Percentiles rank a stretch among this genome's conserved stretches.
These are phyloP conservation scores for Euura lappo DNA, from an alignment of 1,140 invertebrate genomes.

Conservation along the genomic window DNA sequence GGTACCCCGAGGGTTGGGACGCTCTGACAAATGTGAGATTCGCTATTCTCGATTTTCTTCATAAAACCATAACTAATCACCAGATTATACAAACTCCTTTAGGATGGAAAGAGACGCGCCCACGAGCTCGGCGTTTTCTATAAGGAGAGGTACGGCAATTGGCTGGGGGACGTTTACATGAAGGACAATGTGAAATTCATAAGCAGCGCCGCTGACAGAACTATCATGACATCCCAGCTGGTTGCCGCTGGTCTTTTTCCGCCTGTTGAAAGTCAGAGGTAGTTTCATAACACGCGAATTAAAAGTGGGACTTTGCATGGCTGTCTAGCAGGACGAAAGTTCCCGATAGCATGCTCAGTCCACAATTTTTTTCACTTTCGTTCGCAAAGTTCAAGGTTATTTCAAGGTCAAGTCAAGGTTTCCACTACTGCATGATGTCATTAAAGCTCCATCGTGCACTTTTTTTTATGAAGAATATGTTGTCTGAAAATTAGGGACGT, in stretches of 20 bases:
- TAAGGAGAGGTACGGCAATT: slow-evolving; percentile 17
- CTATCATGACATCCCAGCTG: slow-evolving; percentile 20
- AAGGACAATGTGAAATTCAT: slow-evolving; percentile 17
- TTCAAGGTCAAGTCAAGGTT: too few species aligned
- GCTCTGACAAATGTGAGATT: slow-evolving; percentile 31
- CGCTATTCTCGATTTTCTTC: neutral
- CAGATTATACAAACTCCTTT: neutral
- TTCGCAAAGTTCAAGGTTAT: too few species aligned
- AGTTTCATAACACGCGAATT: neutral
- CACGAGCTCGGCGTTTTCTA: slow-evolving; percentile 24
- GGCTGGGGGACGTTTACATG: slow-evolving; percentile 18
- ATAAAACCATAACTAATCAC: neutral
- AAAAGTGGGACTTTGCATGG: too few species aligned
- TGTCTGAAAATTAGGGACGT: too few species aligned
- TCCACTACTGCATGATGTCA: too few species aligned
- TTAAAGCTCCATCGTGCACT: too few species aligned
- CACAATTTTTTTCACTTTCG: too few species aligned
- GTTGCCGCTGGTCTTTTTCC: slow-evolving; percentile 28
- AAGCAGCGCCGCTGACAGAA: slow-evolving; percentile 13
- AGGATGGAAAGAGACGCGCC: slow-evolving; percentile 22
- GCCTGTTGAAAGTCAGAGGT: slow-evolving; percentile 20
- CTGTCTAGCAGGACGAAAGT: too few species aligned
- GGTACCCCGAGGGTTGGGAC: slow-evolving; percentile 38
- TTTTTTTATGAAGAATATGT: too few species aligned
- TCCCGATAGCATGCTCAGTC: too few species aligned